Evolutionary conservation across 2,113 vertebrate species (phyloP).

Genomic region (Hiodon tergisus): DNA sequence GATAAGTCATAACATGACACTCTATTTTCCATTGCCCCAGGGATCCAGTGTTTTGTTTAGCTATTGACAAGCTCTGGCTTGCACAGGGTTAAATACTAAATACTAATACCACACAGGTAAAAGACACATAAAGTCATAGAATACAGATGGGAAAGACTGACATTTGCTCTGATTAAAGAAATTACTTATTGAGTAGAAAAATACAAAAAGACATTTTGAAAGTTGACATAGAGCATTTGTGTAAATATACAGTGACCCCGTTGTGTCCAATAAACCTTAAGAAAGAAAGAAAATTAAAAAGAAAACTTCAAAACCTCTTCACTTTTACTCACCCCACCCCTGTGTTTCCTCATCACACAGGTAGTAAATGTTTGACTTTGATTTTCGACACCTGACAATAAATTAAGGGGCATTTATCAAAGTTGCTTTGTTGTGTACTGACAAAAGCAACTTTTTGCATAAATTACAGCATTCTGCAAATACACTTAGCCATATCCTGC

Average conservation of each 20-base stretch:
- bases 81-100: conserved; percentile 59
- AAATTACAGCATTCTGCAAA: conserved; percentile 84
- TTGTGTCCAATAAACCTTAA: conserved; percentile 70
- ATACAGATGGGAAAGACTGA: no score
- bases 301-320: conserved; percentile 45
- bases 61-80: conserved; percentile 32
- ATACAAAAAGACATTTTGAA: no score
- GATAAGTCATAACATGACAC: conserved; percentile 9
- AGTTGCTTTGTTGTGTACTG: conserved; percentile 75
- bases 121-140: conserved; percentile 54
- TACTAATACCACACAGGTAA: conserved; percentile 55
- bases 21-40: conserved; percentile 36
- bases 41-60: conserved; percentile 26
- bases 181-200: no score
- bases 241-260: conserved; percentile 75
- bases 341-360: conserved; percentile 81
- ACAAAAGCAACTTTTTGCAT: conserved; percentile 84
- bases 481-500: conserved; percentile 70
- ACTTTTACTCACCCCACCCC: conserved; percentile 61
- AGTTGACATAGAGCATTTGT: no score
- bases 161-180: no score
- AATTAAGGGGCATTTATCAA: conserved; percentile 92
- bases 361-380: conserved; percentile 90
- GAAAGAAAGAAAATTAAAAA: conserved; percentile 39
- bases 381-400: conserved; percentile 93